Base-by-base conservation (phyloP, 2,797 vertebrate species). In the Mormyrus proboscirostris region DNA sequence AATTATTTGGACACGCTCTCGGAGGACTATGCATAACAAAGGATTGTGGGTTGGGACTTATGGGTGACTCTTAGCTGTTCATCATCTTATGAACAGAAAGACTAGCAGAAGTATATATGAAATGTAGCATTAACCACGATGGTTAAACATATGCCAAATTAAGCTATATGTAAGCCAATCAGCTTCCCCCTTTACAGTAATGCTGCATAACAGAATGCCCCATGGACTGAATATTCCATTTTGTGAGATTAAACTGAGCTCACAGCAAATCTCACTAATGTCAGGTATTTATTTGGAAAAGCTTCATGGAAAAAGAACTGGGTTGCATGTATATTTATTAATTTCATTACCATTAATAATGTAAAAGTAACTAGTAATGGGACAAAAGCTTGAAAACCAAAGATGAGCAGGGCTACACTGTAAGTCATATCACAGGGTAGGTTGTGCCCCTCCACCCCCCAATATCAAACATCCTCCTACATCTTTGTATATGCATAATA, bases 1-100 rank as follows among this genome's bases (percentile, higher is more conserved):
- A 96, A 97, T 94, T 99, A 99, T 91, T 95, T 99, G 76, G 98
- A 99, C 44, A 90, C 96, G 86, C 94, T 99, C 90, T 96, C 97
- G 0, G 97, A 97, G 79, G 98, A 98, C 41, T 96, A 96, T 7
- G 76, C 91, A 33, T 96, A 94, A 84, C 86, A 89, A 84, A 38
- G 53, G 7, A 38, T 53, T 55, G 25, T 57, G 84, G 29, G 51
- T 86, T 29, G 50, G 84, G 12, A 33, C 25, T 38, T 25, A 38
- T 19, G 14, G 19, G 41, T 49, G 44, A 83, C 44, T 76, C 33
- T 76, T 76, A 38, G 33, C 69, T 16, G 14, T 76, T 76, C 25
- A 41, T 38, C 29, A 16, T 38, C 69, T 7, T 19, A 41, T 76
- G 69, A 76, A 41, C 33, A 76, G 69, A 69, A 69, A 69, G 25